Evolutionary conservation across 2,888 invertebrate genomes (phyloP).

Genomic region (Tipula helvola): DNA sequence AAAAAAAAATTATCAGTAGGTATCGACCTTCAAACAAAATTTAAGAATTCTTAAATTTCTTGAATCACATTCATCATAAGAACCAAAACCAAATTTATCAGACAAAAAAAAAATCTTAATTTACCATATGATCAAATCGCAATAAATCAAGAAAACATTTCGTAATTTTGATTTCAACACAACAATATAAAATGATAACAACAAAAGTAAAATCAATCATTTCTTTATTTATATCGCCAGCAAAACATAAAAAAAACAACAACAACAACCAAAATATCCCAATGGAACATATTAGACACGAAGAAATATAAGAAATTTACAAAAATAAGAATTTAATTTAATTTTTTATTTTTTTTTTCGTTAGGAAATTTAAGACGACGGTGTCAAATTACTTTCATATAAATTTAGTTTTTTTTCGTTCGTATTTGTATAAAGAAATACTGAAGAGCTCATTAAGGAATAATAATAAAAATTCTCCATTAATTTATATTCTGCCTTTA

Average conservation of each 20-base stretch:
- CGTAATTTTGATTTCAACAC: neutral
- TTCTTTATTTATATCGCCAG: neutral
- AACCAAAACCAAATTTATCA: neutral
- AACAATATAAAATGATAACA: neutral
- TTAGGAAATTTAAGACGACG: neutral
- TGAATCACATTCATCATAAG: neutral
- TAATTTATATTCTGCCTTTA: neutral
- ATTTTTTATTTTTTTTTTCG: neutral
- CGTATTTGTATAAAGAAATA: neutral
- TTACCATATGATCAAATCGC: neutral
- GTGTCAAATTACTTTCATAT: neutral
- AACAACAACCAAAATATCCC: neutral
- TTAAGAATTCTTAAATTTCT: neutral
- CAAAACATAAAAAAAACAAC: neutral
- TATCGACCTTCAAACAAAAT: neutral
- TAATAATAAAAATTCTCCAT: neutral
- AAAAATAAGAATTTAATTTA: neutral
- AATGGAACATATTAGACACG: neutral
- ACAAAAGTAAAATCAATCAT: neutral
- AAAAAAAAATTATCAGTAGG: neutral
- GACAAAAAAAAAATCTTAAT: neutral
- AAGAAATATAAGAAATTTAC: neutral
- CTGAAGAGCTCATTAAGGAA: neutral
- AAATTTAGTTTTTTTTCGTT: neutral
- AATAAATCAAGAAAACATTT: neutral